A percentile compares a stretch with the other conserved stretches of the same genome.
These are phyloP conservation scores for Caretta caretta DNA, from an alignment of 2,113 vertebrate species.

Conservation along the genomic window DNA sequence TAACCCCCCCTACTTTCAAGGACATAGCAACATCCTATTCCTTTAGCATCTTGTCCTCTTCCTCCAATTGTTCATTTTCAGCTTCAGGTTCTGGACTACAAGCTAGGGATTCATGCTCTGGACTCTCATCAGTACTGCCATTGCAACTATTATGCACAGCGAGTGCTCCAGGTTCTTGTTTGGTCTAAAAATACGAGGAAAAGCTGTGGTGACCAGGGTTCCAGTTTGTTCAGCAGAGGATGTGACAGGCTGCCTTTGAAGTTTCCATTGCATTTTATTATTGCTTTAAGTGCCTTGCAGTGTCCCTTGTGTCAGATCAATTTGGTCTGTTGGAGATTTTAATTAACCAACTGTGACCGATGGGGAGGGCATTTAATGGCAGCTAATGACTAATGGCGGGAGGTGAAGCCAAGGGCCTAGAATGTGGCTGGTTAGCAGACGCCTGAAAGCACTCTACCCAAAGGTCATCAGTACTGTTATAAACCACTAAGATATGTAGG, in stretches of 20 bases:
- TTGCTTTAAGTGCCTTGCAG: neutral
- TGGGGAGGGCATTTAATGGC: neutral
- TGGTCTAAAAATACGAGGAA: neutral
- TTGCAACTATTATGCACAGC: neutral
- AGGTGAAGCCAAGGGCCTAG: neutral
- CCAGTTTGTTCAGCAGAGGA: neutral
- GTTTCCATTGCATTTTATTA: neutral
- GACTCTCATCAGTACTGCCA: neutral
- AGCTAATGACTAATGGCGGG: neutral
- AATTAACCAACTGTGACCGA: conserved; percentile 7
- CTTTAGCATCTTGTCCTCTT: neutral
- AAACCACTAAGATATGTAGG: neutral
- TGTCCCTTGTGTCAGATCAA: neutral
- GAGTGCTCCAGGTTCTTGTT: neutral
- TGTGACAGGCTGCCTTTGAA: neutral
- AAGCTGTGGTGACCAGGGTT: neutral
- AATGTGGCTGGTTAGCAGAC: neutral
- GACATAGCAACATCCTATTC: neutral
- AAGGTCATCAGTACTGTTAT: neutral
- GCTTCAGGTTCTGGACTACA: conserved; percentile 10
- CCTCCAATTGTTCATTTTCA: neutral
- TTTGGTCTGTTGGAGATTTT: neutral
- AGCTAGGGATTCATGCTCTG: neutral
- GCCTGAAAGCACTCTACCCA: neutral
- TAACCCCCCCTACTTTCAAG: neutral